These are phyloP conservation scores for Mustela lutreola DNA, from an alignment of 2,113 vertebrate species.

Conservation along the genomic window DNA sequence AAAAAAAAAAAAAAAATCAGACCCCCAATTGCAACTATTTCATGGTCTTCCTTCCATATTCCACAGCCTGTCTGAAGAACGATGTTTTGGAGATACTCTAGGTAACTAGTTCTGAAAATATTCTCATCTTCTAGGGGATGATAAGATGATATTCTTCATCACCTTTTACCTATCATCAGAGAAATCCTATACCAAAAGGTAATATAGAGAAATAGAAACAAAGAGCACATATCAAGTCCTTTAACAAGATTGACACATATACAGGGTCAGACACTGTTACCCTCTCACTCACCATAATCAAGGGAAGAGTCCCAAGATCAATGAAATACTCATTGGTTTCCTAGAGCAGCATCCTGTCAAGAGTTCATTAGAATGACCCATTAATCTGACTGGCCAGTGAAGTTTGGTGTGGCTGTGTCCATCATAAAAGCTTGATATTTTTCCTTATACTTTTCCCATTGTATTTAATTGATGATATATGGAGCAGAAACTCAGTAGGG, in stretches of 20 bases:
- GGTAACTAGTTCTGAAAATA: neutral
- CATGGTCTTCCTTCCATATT: neutral
- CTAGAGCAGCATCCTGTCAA: neutral
- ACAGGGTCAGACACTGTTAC: neutral
- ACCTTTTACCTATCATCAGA: neutral
- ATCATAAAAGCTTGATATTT: neutral
- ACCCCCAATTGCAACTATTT: neutral
- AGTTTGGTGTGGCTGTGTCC: neutral
- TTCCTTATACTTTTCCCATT: neutral
- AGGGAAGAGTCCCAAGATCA: neutral
- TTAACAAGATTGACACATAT: neutral
- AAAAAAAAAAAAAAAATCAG: neutral
- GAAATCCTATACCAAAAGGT: neutral
- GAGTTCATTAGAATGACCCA: neutral
- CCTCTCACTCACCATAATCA: neutral
- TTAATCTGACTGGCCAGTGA: neutral
- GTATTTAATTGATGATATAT: neutral
- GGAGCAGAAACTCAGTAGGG: neutral
- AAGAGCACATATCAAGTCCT: neutral
- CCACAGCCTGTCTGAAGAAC: neutral
- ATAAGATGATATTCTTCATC: neutral
- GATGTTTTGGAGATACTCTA: neutral
- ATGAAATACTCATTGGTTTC: neutral
- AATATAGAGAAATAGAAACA: neutral
- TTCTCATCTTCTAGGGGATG: neutral